A percentile compares a stretch with the other conserved stretches of the same genome.
These are phyloP conservation scores for Anser brachyrhynchus DNA, from an alignment of 2,113 vertebrate species.

Conservation along the genomic window DNA sequence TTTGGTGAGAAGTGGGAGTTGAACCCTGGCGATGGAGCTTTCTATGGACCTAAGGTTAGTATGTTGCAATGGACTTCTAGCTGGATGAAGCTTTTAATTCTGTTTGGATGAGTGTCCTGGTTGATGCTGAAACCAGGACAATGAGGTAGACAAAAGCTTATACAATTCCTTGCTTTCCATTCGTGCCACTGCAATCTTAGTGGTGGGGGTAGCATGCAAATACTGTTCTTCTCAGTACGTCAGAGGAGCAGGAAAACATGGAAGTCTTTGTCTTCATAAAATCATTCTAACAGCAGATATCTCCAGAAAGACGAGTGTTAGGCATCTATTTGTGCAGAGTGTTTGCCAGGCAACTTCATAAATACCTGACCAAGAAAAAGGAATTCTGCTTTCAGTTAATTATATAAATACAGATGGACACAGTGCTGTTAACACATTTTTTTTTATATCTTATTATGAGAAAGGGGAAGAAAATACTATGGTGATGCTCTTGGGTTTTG, in stretches of 20 bases:
- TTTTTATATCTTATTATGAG: neutral
- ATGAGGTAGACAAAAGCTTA: neutral
- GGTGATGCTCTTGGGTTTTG: neutral
- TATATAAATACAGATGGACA: neutral
- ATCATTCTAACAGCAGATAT: neutral
- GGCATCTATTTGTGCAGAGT: neutral
- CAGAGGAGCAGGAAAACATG: rapidly evolving
- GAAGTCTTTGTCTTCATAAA: neutral
- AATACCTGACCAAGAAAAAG: neutral
- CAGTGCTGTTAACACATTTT: neutral
- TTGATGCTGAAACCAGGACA: no score
- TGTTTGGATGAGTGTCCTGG: neutral
- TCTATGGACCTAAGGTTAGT: constrained; percentile 97
- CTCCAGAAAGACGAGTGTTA: neutral
- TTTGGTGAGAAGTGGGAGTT: constrained; percentile 96
- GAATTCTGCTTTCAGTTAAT: neutral
- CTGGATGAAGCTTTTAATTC: neutral
- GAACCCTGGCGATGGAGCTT: constrained; percentile 96
- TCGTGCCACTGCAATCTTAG: neutral
- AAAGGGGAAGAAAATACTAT: neutral
- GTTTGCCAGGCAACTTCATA: neutral
- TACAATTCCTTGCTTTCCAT: neutral
- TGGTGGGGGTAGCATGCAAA: neutral
- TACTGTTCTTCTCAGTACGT: neutral
- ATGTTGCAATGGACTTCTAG: neutral